phyloP scores from a whole-genome alignment of 2,888 invertebrate species.

The Pristionchus fissidentatus region DNA sequence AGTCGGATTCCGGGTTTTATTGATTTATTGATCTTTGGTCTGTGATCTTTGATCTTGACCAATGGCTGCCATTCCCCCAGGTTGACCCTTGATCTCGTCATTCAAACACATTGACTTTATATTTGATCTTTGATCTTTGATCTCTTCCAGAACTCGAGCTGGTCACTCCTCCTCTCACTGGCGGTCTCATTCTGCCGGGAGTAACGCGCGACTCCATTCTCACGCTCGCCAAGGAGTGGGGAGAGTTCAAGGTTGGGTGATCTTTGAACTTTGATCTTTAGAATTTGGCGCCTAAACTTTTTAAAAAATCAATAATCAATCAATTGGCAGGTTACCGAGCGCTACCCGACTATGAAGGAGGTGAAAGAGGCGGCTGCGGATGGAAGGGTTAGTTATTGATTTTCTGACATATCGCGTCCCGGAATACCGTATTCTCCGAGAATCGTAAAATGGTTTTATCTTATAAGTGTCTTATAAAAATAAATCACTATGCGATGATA shows the following conservation, averaged over 20 bases:
- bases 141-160: slow-evolving; percentile 86
- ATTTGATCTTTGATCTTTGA: no score
- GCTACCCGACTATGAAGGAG: slow-evolving; percentile 86
- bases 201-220: slow-evolving; percentile 90
- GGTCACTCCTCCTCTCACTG: slow-evolving; percentile 87
- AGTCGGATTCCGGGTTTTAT: background rate
- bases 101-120: no score
- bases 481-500: no score
- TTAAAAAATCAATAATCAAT: slow-evolving; percentile 81
- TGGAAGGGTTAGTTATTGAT: slow-evolving; percentile 83
- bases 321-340: slow-evolving; percentile 86
- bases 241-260: slow-evolving; percentile 58
- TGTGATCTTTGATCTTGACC: no score
- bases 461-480: no score
- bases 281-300: slow-evolving; percentile 19
- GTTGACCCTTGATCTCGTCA: no score
- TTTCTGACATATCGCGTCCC: background rate
- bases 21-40: background rate
- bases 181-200: slow-evolving; percentile 93
- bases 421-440: background rate
- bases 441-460: no score
- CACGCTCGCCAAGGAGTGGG: slow-evolving; percentile 86
- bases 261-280: background rate
- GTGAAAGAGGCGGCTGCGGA: slow-evolving; percentile 84
- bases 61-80: no score